Evolutionary conservation across 1,140 invertebrate genomes (phyloP).

Genomic region (Drosophila navojoa): DNA sequence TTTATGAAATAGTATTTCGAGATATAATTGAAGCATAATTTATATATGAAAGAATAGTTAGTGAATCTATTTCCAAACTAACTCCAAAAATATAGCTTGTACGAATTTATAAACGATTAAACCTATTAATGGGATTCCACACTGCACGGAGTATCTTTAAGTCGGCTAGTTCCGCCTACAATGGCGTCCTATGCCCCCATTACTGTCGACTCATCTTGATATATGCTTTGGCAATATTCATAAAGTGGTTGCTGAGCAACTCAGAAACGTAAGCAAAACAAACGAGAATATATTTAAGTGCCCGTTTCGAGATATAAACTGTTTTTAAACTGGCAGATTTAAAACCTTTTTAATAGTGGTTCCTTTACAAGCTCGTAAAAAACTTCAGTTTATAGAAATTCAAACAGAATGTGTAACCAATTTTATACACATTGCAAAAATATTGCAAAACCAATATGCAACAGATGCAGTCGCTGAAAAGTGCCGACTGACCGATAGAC

Average conservation of each 20-base stretch:
- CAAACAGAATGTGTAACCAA: not conserved
- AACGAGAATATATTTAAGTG: not conserved
- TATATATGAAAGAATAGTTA: too few species aligned
- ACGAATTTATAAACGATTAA: not conserved
- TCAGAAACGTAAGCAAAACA: not conserved
- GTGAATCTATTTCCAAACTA: too few species aligned
- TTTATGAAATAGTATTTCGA: too few species aligned
- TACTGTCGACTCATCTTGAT: conserved; percentile 31
- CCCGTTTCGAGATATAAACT: not conserved
- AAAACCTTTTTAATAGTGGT: too few species aligned
- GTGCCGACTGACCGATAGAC: too few species aligned
- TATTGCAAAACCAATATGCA: conserved; percentile 4
- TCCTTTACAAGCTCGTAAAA: too few species aligned
- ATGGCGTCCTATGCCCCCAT: not conserved
- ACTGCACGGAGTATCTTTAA: not conserved
- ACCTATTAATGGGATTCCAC: not conserved
- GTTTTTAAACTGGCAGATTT: not conserved
- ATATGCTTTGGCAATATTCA: conserved; percentile 8
- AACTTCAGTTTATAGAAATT: too few species aligned
- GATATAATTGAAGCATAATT: too few species aligned
- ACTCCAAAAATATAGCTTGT: too few species aligned
- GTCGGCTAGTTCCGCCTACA: not conserved
- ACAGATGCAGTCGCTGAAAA: not conserved
- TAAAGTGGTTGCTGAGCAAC: conserved; percentile 12
- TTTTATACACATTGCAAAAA: conserved; percentile 1